These are phyloP conservation scores for Intellagama lesueurii DNA, from an alignment of 2,797 vertebrate species.

Conservation along the genomic window DNA sequence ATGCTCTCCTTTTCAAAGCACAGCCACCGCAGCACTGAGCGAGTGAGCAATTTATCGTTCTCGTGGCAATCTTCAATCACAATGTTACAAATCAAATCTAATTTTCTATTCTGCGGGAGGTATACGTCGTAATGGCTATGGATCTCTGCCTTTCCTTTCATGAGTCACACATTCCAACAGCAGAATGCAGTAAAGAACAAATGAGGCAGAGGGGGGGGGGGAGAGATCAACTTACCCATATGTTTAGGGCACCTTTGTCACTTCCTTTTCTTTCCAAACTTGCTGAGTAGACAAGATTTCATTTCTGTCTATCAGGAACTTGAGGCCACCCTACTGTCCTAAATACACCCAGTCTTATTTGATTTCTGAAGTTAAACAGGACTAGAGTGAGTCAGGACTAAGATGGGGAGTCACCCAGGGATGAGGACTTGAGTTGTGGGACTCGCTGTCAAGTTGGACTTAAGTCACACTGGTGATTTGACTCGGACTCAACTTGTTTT, in stretches of 20 bases:
- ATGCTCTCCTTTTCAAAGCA: constrained; percentile 8
- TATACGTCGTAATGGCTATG: constrained; percentile 4
- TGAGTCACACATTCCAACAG: neutral
- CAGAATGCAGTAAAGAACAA: neutral
- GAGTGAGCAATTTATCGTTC: neutral
- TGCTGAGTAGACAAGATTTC: neutral
- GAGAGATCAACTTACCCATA: neutral
- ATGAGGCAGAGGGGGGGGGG: neutral
- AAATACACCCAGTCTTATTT: no score
- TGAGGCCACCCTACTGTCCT: no score
- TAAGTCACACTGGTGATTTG: no score
- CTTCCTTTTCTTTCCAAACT: neutral
- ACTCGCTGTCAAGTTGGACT: no score
- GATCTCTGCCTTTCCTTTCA: neutral
- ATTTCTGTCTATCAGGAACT: neutral
- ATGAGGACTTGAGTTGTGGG: no score
- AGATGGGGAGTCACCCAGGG: no score
- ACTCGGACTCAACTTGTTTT: no score
- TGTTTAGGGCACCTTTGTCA: neutral
- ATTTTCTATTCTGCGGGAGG: neutral
- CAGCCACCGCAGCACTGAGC: neutral
- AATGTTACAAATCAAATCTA: constrained; percentile 25
- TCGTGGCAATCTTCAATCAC: constrained; percentile 25
- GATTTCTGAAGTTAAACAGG: no score
- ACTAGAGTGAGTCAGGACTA: no score